These are phyloP conservation scores for Tangachromis dhanisi DNA, from an alignment of 2,113 vertebrate genomes.

Conservation along the genomic window DNA sequence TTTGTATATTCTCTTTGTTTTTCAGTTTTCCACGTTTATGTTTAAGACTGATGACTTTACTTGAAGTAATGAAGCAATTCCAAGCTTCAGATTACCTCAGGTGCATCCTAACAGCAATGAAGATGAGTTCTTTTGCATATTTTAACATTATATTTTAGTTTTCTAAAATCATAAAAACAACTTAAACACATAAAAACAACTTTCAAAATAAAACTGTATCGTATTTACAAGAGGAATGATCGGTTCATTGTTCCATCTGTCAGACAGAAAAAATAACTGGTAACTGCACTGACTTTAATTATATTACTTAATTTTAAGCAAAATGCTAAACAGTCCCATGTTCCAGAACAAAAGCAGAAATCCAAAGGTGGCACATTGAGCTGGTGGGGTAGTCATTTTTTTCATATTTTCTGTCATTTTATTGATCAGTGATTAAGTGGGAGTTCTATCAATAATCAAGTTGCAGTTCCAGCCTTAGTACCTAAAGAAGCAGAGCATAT, in stretches of 20 bases:
- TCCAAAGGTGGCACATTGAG: neutral
- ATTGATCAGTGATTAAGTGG: neutral
- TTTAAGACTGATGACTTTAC: neutral
- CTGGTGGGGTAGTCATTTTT: neutral
- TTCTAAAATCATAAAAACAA: neutral
- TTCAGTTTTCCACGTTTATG: neutral
- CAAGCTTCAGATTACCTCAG: neutral
- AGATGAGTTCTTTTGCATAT: neutral
- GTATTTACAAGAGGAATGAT: neutral
- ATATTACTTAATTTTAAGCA: neutral
- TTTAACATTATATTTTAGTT: neutral
- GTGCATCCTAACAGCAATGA: neutral
- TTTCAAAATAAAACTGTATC: neutral
- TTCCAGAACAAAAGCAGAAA: neutral
- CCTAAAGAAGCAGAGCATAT: neutral
- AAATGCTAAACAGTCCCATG: neutral
- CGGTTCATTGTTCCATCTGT: neutral
- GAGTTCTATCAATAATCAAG: neutral
- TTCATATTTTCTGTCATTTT: neutral
- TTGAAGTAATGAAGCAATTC: neutral
- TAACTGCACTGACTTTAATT: neutral
- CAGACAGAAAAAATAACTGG: neutral
- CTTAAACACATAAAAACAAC: neutral
- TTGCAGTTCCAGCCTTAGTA: neutral
- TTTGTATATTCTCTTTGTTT: neutral